phyloP scores from a whole-genome alignment of 2,113 vertebrate genomes.

The Corydoras sp. region DNA sequence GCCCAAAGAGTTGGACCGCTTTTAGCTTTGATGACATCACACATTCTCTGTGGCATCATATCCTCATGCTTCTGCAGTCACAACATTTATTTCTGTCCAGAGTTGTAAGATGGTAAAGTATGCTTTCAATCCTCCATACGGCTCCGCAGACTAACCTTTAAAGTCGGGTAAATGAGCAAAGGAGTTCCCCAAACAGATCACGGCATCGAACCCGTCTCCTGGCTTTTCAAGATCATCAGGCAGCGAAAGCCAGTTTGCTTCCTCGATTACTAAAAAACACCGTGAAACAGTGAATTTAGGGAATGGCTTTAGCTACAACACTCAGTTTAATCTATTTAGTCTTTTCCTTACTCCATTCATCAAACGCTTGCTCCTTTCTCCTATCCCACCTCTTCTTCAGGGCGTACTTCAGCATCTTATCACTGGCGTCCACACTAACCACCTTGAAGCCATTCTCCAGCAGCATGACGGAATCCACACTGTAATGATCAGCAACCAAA shows the following conservation, averaged over 20 bases:
- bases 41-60: too few species aligned
- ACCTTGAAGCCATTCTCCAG: constrained; percentile 88
- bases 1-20: too few species aligned
- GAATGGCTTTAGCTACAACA: not conserved
- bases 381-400: constrained; percentile 90
- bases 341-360: constrained; percentile 80
- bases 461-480: constrained; percentile 95
- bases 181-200: constrained; percentile 95
- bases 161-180: constrained; percentile 96
- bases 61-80: too few species aligned
- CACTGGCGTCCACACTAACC: constrained; percentile 91
- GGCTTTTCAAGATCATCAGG: constrained; percentile 78
- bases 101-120: not conserved
- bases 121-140: not conserved
- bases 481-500: constrained; percentile 48
- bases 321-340: not conserved
- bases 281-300: not conserved
- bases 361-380: constrained; percentile 82
- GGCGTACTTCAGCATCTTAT: constrained; percentile 97
- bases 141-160: constrained; percentile 71
- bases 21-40: too few species aligned
- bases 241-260: constrained; percentile 93
- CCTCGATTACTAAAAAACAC: constrained; percentile 79
- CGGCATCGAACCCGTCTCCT: constrained; percentile 82
- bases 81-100: too few species aligned